Percentiles rank a stretch among this genome's conserved stretches.
These are phyloP conservation scores for Sebastes minor DNA, from an alignment of 2,797 vertebrate genomes.

Conservation along the genomic window DNA sequence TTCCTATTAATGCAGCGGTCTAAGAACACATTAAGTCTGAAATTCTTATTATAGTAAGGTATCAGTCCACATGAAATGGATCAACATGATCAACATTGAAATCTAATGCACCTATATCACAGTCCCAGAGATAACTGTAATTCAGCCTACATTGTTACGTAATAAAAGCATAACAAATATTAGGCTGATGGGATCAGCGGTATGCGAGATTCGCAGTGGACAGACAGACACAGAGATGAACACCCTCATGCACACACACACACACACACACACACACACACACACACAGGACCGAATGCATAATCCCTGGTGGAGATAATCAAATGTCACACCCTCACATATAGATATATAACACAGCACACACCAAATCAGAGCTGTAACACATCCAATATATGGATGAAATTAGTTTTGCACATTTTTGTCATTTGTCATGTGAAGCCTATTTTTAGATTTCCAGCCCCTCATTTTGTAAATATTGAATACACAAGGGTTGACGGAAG, in stretches of 20 bases:
- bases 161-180: not conserved
- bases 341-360: not conserved
- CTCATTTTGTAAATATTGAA: not conserved
- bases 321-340: not conserved
- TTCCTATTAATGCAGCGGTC: not conserved
- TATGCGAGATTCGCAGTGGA: not conserved
- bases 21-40: not conserved
- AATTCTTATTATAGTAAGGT: not conserved
- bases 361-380: not conserved
- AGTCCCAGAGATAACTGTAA: constrained; percentile 1
- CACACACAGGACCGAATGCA: not conserved
- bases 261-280: not conserved
- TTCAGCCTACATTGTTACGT: not conserved
- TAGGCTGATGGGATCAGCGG: not conserved
- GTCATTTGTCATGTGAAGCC: not conserved
- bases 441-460: not conserved
- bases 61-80: constrained; percentile 28
- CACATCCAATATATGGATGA: not conserved
- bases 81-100: not conserved
- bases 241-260: not conserved
- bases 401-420: too few relatives aligned
- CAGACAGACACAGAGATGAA: not conserved
- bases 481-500: not conserved
- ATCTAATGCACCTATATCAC: constrained; percentile 6
- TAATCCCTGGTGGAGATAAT: not conserved